Percentiles rank a stretch among this genome's conserved stretches.
Conservation (phyloP, 2,888 invertebrate species). For the Willowsia nigromaculata region DNA sequence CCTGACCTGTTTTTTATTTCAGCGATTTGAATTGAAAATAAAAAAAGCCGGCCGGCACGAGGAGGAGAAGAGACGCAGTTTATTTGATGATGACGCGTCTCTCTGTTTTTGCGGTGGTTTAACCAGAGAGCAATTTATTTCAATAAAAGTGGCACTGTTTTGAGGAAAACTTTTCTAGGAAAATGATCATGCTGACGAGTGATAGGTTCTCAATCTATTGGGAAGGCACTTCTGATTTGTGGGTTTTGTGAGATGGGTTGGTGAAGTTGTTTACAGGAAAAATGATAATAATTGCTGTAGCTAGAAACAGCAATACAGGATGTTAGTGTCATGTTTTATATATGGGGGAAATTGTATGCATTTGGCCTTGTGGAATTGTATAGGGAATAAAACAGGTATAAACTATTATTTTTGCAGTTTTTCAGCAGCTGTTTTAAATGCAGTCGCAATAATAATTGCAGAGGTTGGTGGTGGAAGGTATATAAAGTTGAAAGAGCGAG, state of each 20-base stretch:
- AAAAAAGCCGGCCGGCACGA: background rate
- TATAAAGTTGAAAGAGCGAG: background rate
- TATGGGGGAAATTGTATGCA: background rate
- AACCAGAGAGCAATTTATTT: no score
- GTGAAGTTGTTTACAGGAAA: slow-evolving; percentile 9
- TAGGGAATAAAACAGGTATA: slow-evolving; percentile 25
- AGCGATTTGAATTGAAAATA: background rate
- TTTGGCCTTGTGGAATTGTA: background rate
- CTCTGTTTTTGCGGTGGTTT: background rate
- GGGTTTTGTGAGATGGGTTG: background rate
- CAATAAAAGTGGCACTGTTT: no score
- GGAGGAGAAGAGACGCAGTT: background rate
- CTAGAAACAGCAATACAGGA: background rate
- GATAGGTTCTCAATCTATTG: no score
- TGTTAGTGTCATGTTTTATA: slow-evolving; percentile 24
- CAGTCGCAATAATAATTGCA: background rate
- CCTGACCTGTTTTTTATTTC: background rate
- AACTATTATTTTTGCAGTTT: no score
- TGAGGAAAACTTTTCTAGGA: background rate
- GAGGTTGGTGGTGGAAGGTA: background rate
- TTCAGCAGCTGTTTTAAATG: background rate
- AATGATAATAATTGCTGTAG: no score
- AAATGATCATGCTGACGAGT: no score
- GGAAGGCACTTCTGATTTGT: background rate
- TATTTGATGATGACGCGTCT: background rate